Percentiles rank a stretch among this genome's conserved stretches.
Conservation (phyloP, 2,797 vertebrate genomes). For the Urophycis tenuis region DNA sequence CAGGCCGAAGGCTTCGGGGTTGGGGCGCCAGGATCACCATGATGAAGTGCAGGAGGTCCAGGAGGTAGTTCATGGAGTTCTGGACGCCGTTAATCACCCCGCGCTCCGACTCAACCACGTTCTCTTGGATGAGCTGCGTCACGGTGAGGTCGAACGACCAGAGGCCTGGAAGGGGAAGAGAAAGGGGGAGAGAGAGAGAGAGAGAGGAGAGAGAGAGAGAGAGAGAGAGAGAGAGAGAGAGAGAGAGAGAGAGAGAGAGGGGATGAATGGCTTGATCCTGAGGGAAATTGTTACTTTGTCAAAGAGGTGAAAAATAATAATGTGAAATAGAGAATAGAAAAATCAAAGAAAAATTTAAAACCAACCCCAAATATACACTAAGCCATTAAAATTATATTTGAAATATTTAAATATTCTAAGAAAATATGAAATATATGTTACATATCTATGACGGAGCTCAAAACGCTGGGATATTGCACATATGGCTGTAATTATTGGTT, state of each 20-base stretch:
- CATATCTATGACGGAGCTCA: not conserved
- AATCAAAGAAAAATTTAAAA: too few relatives aligned
- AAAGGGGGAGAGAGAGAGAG: not conserved
- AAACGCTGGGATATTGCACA: not conserved
- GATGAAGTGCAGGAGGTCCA: slow-evolving; percentile 98
- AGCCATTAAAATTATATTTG: too few relatives aligned
- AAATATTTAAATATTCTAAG: not conserved
- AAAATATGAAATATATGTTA: not conserved
- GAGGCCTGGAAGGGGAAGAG: slow-evolving; percentile 72
- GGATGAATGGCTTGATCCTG: not conserved
- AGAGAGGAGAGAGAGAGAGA: not conserved
- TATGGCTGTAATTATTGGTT: slow-evolving; percentile 30
- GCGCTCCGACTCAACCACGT: slow-evolving; percentile 91
- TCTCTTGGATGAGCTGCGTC: slow-evolving; percentile 97
- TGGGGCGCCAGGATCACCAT: slow-evolving; percentile 98
- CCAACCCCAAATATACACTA: too few relatives aligned
- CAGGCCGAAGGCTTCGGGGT: slow-evolving; percentile 92
- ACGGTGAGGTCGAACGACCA: slow-evolving; percentile 99
- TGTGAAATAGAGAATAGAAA: not conserved
- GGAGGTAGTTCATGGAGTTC: slow-evolving; percentile 99
- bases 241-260: too few relatives aligned
- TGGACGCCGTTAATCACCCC: slow-evolving; percentile 97
- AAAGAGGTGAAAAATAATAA: not conserved
- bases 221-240: not conserved
- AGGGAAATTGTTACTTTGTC: not conserved